phyloP scores from a whole-genome alignment of 2,797 vertebrate species.

The Cirrhinus mrigala region DNA sequence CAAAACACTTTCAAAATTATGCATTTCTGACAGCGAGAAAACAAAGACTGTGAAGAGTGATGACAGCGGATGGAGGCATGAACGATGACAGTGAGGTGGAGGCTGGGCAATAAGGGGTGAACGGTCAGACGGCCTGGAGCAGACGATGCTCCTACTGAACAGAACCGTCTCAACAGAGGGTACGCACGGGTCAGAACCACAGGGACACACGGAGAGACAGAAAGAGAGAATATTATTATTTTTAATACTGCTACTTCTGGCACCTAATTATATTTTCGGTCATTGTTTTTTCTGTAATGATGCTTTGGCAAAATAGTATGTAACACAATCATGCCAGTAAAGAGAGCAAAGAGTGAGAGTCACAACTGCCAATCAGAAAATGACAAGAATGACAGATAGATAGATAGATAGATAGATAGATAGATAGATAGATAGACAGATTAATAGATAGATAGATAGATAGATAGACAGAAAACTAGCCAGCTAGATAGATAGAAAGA shows the following conservation, averaged over 20 bases:
- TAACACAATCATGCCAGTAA: neutral
- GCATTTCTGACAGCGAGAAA: conserved; percentile 50
- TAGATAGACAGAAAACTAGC: rapidly evolving
- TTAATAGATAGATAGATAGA: neutral
- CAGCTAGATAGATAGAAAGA: neutral
- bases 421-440: neutral
- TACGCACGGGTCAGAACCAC: conserved; percentile 19
- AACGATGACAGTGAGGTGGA: neutral
- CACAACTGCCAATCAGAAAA: neutral
- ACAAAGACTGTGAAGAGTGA: conserved; percentile 64
- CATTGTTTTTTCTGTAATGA: neutral
- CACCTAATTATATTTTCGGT: neutral
- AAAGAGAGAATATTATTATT: neutral
- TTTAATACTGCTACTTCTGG: neutral
- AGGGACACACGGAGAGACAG: neutral
- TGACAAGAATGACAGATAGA: neutral
- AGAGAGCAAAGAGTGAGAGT: neutral
- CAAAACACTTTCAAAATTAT: conserved; percentile 50
- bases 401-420: neutral
- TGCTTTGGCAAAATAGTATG: neutral
- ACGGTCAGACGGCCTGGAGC: conserved; percentile 14
- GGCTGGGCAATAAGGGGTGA: conserved; percentile 3
- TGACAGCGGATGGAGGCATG: conserved; percentile 58
- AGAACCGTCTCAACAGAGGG: conserved; percentile 14
- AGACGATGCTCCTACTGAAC: neutral